A percentile compares a stretch with the other conserved stretches of the same genome.
These are phyloP conservation scores for Corythucha ciliata DNA, from an alignment of 2,888 invertebrate genomes.

Conservation along the genomic window DNA sequence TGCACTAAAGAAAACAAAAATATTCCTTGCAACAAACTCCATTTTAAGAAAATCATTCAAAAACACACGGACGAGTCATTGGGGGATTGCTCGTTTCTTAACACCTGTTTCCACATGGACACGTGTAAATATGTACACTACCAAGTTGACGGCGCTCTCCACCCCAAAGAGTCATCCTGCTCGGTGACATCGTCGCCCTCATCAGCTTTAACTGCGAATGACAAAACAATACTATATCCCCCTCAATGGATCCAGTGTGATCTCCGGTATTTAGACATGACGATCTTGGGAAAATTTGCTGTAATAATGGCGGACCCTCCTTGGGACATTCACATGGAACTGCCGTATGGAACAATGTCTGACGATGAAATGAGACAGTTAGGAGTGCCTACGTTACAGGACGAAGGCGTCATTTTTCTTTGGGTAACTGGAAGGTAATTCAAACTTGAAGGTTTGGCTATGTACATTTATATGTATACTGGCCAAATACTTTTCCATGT, in stretches of 20 bases:
- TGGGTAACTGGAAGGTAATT: conserved; percentile 88
- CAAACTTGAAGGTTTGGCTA: not conserved
- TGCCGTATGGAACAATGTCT: conserved; percentile 97
- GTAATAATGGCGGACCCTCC: conserved; percentile 99
- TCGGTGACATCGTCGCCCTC: no score
- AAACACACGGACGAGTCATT: conserved; percentile 88
- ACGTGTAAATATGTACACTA: conserved; percentile 98
- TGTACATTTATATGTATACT: no score
- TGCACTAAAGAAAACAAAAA: conserved; percentile 48
- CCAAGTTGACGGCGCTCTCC: conserved; percentile 70
- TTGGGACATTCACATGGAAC: conserved; percentile 99
- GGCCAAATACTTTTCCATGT: no score
- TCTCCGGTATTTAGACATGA: conserved; percentile 81
- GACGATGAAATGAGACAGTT: conserved; percentile 97
- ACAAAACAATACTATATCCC: conserved; percentile 61
- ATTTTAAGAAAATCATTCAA: conserved; percentile 95
- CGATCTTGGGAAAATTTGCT: conserved; percentile 89
- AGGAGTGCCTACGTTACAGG: conserved; percentile 87
- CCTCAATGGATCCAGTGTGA: conserved; percentile 98
- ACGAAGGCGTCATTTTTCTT: conserved; percentile 90
- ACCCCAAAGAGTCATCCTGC: conserved; percentile 17
- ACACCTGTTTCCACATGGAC: conserved; percentile 99
- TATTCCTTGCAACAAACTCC: conserved; percentile 68
- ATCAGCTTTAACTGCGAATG: conserved; percentile 21
- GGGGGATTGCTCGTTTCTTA: conserved; percentile 95